Evolutionary conservation across 2,888 invertebrate genomes (phyloP).

Genomic region (Dynastes hyllus): DNA sequence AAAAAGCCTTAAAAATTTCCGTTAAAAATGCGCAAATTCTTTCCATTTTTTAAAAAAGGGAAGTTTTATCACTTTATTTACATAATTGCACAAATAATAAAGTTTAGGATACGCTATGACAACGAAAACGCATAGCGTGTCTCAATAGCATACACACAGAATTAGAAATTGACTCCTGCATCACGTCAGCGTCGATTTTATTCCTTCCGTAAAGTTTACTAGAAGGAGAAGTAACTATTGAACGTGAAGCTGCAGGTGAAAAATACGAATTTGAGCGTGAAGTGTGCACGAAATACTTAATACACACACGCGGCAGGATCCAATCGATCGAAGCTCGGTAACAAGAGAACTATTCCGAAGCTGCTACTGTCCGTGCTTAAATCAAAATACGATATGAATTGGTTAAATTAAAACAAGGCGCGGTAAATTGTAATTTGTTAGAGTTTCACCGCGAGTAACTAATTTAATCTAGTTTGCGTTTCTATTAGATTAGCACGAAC

Average conservation of each 20-base stretch:
- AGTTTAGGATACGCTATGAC: neutral
- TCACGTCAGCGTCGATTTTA: neutral
- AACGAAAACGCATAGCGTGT: neutral
- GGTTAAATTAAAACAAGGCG: constrained; percentile 11
- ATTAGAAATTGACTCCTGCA: neutral
- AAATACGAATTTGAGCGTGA: neutral
- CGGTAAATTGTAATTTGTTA: constrained; percentile 11
- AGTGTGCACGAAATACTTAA: constrained; percentile 25
- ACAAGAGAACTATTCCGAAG: neutral
- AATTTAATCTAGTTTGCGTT: constrained; percentile 11
- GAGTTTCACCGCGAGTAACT: neutral
- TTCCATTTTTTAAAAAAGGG: no score
- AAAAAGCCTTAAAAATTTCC: no score
- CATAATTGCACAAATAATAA: constrained; percentile 1
- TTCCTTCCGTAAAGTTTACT: no score
- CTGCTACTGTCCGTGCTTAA: neutral
- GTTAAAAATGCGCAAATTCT: no score
- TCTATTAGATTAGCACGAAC: constrained; percentile 1
- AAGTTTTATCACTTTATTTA: no score
- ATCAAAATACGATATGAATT: constrained; percentile 11
- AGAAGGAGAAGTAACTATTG: neutral
- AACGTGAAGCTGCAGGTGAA: neutral
- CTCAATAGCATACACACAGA: constrained; percentile 15
- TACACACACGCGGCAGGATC: neutral
- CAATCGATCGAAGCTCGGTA: constrained; percentile 12